Conservation (phyloP, 2,113 vertebrate genomes). For the Tinamus guttatus region DNA sequence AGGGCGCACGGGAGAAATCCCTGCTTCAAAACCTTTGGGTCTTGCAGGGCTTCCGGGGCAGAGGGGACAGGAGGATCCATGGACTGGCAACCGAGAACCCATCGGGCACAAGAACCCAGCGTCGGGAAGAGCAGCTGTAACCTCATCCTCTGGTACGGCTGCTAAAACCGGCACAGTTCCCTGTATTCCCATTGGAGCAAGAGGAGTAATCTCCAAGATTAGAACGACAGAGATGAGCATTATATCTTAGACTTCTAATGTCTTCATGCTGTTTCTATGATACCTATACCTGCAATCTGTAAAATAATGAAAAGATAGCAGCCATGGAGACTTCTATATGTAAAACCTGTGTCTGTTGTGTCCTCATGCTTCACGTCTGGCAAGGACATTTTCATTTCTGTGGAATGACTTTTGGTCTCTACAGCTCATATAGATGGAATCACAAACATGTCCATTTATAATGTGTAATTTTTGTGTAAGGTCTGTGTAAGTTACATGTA, state of each 20-base stretch:
- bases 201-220: background rate
- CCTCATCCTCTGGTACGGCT: background rate
- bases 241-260: background rate
- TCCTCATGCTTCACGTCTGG: background rate
- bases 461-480: background rate
- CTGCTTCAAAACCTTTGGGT: background rate
- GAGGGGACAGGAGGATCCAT: background rate
- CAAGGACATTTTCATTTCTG: background rate
- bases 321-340: background rate
- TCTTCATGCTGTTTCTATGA: background rate
- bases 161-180: background rate
- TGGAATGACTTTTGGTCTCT: background rate
- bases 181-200: background rate
- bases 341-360: background rate
- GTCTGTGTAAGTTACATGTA: fast-evolving
- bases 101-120: background rate
- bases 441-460: background rate
- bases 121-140: background rate
- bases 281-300: background rate
- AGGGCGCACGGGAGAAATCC: background rate
- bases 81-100: background rate
- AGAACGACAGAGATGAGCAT: background rate
- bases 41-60: background rate
- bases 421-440: background rate
- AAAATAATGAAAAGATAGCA: background rate